Evolutionary conservation across 2,888 invertebrate genomes (phyloP).

Genomic region (Monoplex corrugatus): DNA sequence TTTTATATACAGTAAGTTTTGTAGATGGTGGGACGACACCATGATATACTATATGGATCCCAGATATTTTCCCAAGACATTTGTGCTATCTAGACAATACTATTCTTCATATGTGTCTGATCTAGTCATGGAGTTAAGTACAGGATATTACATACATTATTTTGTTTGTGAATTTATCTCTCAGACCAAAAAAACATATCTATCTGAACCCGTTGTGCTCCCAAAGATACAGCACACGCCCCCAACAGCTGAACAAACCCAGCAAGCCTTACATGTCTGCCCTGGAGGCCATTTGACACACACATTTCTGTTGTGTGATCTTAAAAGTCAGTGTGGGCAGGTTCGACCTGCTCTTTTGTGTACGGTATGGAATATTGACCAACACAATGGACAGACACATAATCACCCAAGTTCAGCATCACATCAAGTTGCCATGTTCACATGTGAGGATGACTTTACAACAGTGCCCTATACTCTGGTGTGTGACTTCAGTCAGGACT

Average conservation of each 20-base stretch:
- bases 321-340: not conserved
- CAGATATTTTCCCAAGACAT: not conserved
- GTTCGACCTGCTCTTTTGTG: not conserved
- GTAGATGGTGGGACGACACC: not conserved
- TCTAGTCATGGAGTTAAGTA: not conserved
- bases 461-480: not conserved
- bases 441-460: not conserved
- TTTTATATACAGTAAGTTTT: not conserved
- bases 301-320: not conserved
- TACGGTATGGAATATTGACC: no score
- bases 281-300: not conserved
- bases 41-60: not conserved
- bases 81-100: not conserved
- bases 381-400: no score
- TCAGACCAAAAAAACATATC: not conserved
- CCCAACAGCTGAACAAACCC: not conserved
- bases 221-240: not conserved
- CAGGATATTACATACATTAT: not conserved
- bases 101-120: not conserved
- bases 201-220: not conserved
- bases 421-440: not conserved
- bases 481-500: not conserved
- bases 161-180: not conserved
- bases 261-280: not conserved
- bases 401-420: no score